Base-by-base conservation (phyloP, 2,888 invertebrate genomes). In the Gymnosoma rotundatum region DNA sequence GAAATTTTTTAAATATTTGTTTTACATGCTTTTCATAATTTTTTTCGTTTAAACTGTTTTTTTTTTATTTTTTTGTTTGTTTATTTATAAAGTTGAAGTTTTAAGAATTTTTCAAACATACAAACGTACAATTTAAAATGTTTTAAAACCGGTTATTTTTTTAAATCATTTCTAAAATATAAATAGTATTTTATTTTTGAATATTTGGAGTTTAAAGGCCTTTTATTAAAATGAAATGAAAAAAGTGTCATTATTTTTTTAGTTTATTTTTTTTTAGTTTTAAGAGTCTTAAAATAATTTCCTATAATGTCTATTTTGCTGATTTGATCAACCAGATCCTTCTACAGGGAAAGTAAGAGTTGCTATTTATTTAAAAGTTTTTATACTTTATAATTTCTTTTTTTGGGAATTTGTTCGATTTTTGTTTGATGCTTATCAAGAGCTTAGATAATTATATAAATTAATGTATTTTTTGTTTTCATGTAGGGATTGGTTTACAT, bases 401-500 rank as follows among this genome's bases (percentile, higher is more conserved):
- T n/a, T 70, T 61, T 67, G 60, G 16, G n/a, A n/a, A 20, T 67
- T 66, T n/a, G 63, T 63, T 48, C 36, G 56, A 20, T 58, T 58
- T n/a, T 76, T 60, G 38, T 61, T 78, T 18, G 25, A 52, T 18
- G 73, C 67, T 70, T 75, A 50, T 48, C 58, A 48, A 48, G 42
- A 42, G 42, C 12, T 42, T 42, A 18, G 18, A 60, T 67, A 60
- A 6, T 36, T 61, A 64, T 66, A 52, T 66, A 58, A 75, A 83
- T 81, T 79, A 86, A 83, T 84, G 79, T 85, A 86, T 86, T 84
- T 79, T 86, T 84, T 87, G 78, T 86, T 87, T 83, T 82, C 85
- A 83, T 83, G 32, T 78, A 78, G 79, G 75, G 75, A 69, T 75
- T 70, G 64, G 70, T 72, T 52, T 63, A 78, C 54, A 64, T 64